Evolutionary conservation across 2,888 invertebrate genomes (phyloP), one percentile per base, ranked within the genome.

Genomic region (Drosophila setosimentum): DNA sequence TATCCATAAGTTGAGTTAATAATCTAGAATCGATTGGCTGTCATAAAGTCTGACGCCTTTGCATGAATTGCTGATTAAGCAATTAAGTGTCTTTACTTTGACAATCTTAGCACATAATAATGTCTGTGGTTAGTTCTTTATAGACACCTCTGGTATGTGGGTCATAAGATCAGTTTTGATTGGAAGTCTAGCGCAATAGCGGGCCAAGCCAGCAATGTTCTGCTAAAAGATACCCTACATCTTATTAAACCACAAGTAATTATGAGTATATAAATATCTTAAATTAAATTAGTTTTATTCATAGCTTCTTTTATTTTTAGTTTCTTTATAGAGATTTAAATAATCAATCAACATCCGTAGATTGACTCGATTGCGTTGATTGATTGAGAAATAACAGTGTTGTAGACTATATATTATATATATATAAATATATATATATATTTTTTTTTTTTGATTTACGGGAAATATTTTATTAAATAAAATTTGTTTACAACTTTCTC

Each of bases 71-170:
- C 61, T 71, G 65, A 72, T 87, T 64, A 78, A 77, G 80, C 68
- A 77, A 77, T 77, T 71, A 79, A 58, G 29, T 61, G 68, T 54
- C 49, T 72, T 50, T 57, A 68, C 70, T 61, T 82, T 64, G 70
- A 83, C 68, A 73, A 67, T 66, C 69, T 80, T 73, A 37, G 66
- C 88, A 89, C 74, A 68, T 73, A 74, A 75, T 87, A 79, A 89
- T 67, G 66, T 32, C 55, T 37, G 16, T 57, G 53, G 51, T 55
- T 40, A 74, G 49, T 7, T 18, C 30, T 30, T 32, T 16, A 30
- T 54, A 58, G 45, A 72, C n/a, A 49, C 29, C 53, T 3, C 27
- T 37, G 54, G 48, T 71, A 83, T 82, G 77, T 84, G 83, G 90
- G 90, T 85, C 88, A 89, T 32, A 49, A 64, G 66, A 68, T 79